Evolutionary conservation across 2,113 vertebrate species (phyloP).

Genomic region (Oncorhynchus clarkii): DNA sequence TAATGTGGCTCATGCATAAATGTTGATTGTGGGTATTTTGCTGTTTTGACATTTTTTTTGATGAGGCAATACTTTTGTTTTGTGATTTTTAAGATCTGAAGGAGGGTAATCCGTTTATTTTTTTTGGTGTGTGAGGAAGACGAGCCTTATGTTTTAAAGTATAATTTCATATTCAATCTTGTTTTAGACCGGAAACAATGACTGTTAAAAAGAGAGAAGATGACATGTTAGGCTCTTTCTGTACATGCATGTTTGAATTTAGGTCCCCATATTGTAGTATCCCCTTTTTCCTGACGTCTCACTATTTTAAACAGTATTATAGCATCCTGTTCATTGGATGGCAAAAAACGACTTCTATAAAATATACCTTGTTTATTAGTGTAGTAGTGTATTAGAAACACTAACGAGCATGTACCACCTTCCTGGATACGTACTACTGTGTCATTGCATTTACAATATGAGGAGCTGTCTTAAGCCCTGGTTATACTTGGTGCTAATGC

Average conservation of each 20-base stretch:
- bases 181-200: background rate
- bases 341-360: background rate
- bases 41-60: background rate
- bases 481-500: too few species aligned
- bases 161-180: too few species aligned
- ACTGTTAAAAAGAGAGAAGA: background rate
- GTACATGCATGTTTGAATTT: background rate
- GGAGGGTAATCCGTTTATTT: too few species aligned
- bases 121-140: too few species aligned
- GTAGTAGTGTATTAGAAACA: constrained; percentile 14
- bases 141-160: too few species aligned
- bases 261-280: background rate
- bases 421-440: background rate
- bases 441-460: background rate
- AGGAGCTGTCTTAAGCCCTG: too few species aligned
- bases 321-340: background rate
- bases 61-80: too few species aligned
- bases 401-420: background rate
- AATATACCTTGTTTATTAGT: background rate
- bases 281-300: background rate
- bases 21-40: background rate
- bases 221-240: background rate
- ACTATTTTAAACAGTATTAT: background rate
- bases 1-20: background rate
- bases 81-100: too few species aligned